Evolutionary conservation across 1,140 invertebrate genomes (phyloP).

Genomic region (Pseudomyrmex dendroicus): DNA sequence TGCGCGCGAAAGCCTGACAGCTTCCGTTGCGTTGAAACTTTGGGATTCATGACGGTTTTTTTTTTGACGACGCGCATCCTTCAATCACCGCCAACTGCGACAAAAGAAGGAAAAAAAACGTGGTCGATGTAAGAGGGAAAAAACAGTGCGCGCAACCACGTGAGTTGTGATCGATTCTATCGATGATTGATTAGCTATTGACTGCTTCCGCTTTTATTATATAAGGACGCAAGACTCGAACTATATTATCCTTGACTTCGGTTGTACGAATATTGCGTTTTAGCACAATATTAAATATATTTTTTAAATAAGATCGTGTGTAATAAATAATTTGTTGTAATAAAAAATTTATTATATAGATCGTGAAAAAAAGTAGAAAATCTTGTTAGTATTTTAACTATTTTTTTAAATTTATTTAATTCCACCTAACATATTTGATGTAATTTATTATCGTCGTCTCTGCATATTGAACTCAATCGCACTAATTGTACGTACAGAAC

Average conservation of each 20-base stretch:
- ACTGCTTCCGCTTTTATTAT: background rate
- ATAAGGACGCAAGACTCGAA: background rate
- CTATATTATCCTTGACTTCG: background rate
- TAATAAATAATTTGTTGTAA: too few species aligned
- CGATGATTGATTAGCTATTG: constrained; percentile 53
- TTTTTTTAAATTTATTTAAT: too few species aligned
- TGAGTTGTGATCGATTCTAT: constrained; percentile 41
- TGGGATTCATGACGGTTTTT: constrained; percentile 75
- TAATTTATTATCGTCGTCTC: background rate
- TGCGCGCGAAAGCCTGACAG: constrained; percentile 28
- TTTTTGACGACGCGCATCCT: constrained; percentile 28
- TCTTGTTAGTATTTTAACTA: too few species aligned
- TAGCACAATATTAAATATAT: background rate
- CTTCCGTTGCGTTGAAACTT: constrained; percentile 64
- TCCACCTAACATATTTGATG: background rate
- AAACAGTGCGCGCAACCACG: constrained; percentile 35
- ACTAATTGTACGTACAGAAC: too few species aligned
- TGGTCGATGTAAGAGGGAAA: constrained; percentile 35
- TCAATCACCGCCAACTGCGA: constrained; percentile 20
- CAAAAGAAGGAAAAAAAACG: constrained; percentile 50
- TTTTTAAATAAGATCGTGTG: background rate
- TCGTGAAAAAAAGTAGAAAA: too few species aligned
- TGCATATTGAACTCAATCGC: background rate
- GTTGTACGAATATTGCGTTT: too few species aligned
- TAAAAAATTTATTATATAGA: too few species aligned